These are phyloP conservation scores for Ianthella basta DNA, from an alignment of 37 sponge, comb jelly and placozoan species.

Conservation along the genomic window DNA sequence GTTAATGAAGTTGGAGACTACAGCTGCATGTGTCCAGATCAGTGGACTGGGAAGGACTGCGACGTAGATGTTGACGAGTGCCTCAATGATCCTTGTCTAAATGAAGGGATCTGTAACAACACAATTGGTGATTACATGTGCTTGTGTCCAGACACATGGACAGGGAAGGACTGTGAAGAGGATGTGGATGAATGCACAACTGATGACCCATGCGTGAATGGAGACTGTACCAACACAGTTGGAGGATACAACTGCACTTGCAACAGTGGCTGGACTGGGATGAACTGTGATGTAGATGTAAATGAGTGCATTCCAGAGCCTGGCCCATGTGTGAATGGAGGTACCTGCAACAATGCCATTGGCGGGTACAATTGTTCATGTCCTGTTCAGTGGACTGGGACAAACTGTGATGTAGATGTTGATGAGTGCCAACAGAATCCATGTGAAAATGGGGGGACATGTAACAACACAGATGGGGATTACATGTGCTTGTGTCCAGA, in stretches of 20 bases:
- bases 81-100: neutral
- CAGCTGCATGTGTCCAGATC: no score
- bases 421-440: slow-evolving; percentile 24
- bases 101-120: slow-evolving; percentile 5
- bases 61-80: no score
- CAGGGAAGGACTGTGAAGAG: slow-evolving; percentile 15
- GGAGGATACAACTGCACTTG: slow-evolving; percentile 24
- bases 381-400: neutral
- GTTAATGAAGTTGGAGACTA: no score
- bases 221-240: neutral
- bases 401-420: slow-evolving; percentile 13
- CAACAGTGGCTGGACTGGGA: slow-evolving; percentile 17
- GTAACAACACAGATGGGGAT: slow-evolving; percentile 24
- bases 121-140: neutral
- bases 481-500: slow-evolving; percentile 43
- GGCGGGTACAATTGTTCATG: slow-evolving; percentile 33
- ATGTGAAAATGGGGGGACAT: slow-evolving; percentile 59
- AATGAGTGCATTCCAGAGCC: neutral
- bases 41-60: no score
- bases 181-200: slow-evolving; percentile 10
- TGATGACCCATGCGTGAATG: neutral
- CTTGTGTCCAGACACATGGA: neutral
- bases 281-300: slow-evolving; percentile 22
- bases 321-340: slow-evolving; percentile 61
- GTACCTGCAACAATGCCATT: slow-evolving; percentile 47